Conservation (phyloP, 2,888 invertebrate genomes). For the Athalia rosae region DNA sequence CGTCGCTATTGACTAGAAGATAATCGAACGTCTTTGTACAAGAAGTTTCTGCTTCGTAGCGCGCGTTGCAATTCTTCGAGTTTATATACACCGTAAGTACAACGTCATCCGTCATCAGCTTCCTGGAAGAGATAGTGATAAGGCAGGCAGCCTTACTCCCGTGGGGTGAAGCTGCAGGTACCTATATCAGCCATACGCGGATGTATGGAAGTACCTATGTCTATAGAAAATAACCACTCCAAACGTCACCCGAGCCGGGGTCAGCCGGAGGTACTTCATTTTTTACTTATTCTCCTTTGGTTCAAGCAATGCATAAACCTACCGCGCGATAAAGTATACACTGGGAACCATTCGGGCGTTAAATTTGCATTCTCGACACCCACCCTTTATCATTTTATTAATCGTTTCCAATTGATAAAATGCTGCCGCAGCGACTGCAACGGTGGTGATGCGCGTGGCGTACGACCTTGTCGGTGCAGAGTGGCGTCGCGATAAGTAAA, state of each 20-base stretch:
- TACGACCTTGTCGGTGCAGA: not conserved
- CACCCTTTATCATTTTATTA: slow-evolving; percentile 12
- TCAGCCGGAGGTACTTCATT: slow-evolving; percentile 16
- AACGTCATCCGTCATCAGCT: slow-evolving; percentile 43
- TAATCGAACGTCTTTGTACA: slow-evolving; percentile 33
- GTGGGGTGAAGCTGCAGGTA: slow-evolving; percentile 7
- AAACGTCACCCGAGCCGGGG: slow-evolving; percentile 21
- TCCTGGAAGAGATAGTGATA: slow-evolving; percentile 43
- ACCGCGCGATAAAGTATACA: slow-evolving; percentile 10
- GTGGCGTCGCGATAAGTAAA: not conserved
- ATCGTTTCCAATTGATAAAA: not conserved
- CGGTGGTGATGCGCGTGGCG: not conserved
- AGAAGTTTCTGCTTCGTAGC: not conserved
- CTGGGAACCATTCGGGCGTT: not conserved
- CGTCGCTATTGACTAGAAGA: slow-evolving; percentile 24
- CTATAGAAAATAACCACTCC: not conserved
- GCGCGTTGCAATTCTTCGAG: slow-evolving; percentile 30
- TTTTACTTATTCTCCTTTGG: slow-evolving; percentile 1
- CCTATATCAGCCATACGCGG: not conserved
- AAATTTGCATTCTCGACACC: slow-evolving; percentile 1
- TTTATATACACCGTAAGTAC: slow-evolving; percentile 10
- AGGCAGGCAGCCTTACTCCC: slow-evolving; percentile 37
- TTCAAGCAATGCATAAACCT: slow-evolving; percentile 27
- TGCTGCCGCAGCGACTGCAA: not conserved
- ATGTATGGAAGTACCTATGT: no score